These are phyloP conservation scores for Conus ventricosus DNA, from an alignment of 1,140 invertebrate genomes.

Conservation along the genomic window DNA sequence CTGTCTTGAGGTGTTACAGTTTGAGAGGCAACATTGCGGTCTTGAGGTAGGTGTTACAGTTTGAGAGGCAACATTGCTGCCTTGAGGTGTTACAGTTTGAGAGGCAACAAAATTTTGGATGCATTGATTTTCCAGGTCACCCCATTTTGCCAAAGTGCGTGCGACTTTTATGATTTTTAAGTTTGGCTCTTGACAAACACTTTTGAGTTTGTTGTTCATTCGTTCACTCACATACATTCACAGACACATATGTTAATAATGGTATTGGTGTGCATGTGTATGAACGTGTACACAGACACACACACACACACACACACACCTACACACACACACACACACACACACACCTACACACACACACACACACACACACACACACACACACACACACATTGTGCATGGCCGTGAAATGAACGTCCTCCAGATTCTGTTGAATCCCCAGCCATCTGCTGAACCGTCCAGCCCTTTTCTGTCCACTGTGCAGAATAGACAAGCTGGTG, in stretches of 20 bases:
- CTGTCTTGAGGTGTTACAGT: no score
- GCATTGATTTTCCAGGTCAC: no score
- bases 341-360: slow-evolving; percentile 6
- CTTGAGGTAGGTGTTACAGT: no score
- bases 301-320: background rate
- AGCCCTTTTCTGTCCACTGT: background rate
- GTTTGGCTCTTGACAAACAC: no score
- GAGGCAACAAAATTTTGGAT: background rate
- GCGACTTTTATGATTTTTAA: no score
- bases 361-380: slow-evolving; percentile 22
- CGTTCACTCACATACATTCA: background rate
- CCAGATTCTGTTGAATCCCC: no score
- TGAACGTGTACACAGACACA: background rate
- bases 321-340: slow-evolving; percentile 3
- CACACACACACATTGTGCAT: background rate
- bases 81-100: background rate
- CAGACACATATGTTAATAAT: background rate
- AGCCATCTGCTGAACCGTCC: no score
- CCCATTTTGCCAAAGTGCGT: no score
- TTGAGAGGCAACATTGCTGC: no score
- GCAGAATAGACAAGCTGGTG: background rate
- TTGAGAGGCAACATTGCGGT: no score
- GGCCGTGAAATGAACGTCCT: no score
- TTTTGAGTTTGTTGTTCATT: background rate
- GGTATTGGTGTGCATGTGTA: background rate